Evolutionary conservation across 2,113 vertebrate species (phyloP).

Genomic region (Caranx ignobilis): DNA sequence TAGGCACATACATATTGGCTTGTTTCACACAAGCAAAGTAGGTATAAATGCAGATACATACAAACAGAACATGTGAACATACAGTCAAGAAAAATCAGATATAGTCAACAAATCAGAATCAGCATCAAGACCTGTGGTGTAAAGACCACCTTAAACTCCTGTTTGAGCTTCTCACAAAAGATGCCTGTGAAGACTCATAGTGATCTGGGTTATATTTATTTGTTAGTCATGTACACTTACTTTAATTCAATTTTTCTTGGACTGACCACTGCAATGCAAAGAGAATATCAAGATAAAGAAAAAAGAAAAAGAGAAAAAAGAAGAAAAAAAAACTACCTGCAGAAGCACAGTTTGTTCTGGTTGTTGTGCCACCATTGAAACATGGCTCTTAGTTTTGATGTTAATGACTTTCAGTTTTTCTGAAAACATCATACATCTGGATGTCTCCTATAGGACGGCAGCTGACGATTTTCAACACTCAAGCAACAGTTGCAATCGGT

Average conservation of each 20-base stretch:
- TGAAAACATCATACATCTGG: slow-evolving; percentile 17
- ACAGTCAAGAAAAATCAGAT: no score
- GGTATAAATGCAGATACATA: no score
- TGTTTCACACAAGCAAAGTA: no score
- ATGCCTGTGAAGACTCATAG: no score
- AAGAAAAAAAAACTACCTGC: no score
- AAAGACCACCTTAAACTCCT: background rate
- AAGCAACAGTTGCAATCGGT: slow-evolving; percentile 95
- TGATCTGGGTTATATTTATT: no score
- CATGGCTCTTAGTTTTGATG: background rate
- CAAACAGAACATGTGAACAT: no score
- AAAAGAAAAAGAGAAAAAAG: background rate
- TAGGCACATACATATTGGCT: no score
- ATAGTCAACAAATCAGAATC: no score
- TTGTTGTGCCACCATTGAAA: background rate
- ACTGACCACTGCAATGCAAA: background rate
- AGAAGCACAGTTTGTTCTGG: background rate
- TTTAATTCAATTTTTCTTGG: background rate
- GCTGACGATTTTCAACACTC: slow-evolving; percentile 99
- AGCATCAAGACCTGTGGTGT: no score
- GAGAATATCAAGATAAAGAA: background rate
- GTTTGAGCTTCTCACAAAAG: background rate
- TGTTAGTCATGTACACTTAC: no score
- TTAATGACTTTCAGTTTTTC: background rate
- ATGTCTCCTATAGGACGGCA: slow-evolving; percentile 88